phyloP scores from a whole-genome alignment of 1,140 invertebrate species.

The Phocides pigmalion region DNA sequence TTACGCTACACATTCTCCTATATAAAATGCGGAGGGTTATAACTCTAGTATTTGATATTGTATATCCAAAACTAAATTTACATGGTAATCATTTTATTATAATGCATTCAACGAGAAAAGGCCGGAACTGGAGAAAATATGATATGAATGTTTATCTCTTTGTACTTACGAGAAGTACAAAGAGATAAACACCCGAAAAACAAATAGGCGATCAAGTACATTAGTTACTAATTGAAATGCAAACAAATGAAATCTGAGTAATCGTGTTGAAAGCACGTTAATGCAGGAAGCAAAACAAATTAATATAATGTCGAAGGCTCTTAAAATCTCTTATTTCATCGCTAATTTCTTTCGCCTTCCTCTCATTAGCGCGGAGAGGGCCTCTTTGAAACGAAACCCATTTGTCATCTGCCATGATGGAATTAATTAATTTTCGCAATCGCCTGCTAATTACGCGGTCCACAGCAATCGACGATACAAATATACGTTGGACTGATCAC shows the following conservation, averaged over 20 bases:
- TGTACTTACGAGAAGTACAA: too few species aligned
- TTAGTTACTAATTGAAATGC: neutral
- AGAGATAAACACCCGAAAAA: too few species aligned
- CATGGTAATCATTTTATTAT: too few species aligned
- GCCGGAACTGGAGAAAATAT: too few species aligned
- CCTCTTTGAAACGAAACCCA: neutral
- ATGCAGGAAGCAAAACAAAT: neutral
- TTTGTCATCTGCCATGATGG: slow-evolving; percentile 4
- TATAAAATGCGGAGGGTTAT: too few species aligned
- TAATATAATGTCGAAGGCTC: neutral
- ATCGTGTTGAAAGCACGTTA: neutral
- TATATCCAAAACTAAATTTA: too few species aligned
- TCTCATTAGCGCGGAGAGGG: neutral
- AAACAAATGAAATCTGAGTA: neutral
- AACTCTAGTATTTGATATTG: too few species aligned
- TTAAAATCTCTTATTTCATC: neutral
- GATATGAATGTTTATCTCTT: too few species aligned
- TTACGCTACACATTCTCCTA: too few species aligned
- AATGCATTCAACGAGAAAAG: too few species aligned
- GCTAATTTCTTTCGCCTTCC: neutral
- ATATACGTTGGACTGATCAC: slow-evolving; percentile 2
- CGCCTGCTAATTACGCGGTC: slow-evolving; percentile 7
- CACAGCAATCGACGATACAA: neutral
- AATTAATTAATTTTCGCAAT: slow-evolving; percentile 14
- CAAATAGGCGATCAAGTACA: too few species aligned